Conservation (phyloP, 2,797 vertebrate species). For the Manis javanica region DNA sequence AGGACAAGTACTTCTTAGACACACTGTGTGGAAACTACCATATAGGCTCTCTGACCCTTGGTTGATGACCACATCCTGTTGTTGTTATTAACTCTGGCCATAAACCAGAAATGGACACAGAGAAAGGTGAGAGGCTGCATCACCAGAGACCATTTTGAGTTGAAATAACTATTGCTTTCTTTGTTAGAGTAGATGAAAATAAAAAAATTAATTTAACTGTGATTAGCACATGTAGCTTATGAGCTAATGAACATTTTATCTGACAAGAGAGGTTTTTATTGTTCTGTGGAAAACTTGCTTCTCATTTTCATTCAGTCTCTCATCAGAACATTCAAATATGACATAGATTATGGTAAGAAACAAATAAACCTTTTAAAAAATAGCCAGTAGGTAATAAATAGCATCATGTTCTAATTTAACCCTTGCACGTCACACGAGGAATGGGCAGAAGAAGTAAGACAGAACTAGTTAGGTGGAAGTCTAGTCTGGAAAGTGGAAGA, state of each 20-base stretch:
- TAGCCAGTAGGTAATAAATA: neutral
- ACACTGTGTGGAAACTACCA: neutral
- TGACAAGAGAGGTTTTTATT: neutral
- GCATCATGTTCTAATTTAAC: neutral
- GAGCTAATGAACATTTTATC: slow-evolving; percentile 39
- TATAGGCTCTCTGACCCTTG: neutral
- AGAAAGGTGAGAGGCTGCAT: neutral
- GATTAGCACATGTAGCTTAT: neutral
- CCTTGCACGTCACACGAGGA: neutral
- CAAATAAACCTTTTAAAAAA: slow-evolving; percentile 3
- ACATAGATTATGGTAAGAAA: neutral
- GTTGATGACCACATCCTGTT: neutral
- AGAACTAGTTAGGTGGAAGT: neutral
- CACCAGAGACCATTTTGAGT: neutral
- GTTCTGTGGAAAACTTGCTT: neutral
- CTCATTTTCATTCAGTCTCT: slow-evolving; percentile 1
- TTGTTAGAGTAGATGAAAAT: slow-evolving; percentile 32
- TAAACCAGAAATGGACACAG: neutral
- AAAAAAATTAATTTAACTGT: slow-evolving; percentile 56
- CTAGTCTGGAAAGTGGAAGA: neutral
- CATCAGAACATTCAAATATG: neutral
- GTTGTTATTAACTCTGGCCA: neutral
- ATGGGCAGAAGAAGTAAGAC: neutral
- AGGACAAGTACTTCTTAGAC: neutral
- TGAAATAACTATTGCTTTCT: slow-evolving; percentile 33